Evolutionary conservation across 2,113 vertebrate genomes (phyloP).

Genomic region (Thymallus thymallus): DNA sequence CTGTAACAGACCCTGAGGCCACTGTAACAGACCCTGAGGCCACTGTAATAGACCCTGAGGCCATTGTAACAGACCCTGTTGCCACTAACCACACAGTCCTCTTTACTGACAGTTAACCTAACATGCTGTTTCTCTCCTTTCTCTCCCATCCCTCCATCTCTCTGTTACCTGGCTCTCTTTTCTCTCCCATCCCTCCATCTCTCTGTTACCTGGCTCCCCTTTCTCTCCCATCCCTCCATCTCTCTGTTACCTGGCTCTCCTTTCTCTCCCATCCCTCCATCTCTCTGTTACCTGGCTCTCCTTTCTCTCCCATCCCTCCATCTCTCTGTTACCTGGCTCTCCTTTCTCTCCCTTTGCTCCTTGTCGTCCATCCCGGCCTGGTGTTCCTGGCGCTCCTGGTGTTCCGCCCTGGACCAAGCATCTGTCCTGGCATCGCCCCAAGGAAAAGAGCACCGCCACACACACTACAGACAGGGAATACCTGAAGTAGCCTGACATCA

Average conservation of each 20-base stretch:
- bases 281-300: too few species aligned
- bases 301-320: not conserved
- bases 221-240: not conserved
- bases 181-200: not conserved
- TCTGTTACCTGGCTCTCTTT: too few species aligned
- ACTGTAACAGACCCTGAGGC: too few species aligned
- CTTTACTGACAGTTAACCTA: too few species aligned
- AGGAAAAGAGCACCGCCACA: conserved; percentile 32
- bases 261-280: not conserved
- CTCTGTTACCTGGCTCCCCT: too few species aligned
- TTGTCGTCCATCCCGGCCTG: conserved; percentile 76
- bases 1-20: too few species aligned
- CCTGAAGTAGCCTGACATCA: too few species aligned
- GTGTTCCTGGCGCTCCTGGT: conserved; percentile 37
- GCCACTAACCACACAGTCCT: too few species aligned
- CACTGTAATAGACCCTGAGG: too few species aligned
- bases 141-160: too few species aligned
- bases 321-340: conserved; percentile 73
- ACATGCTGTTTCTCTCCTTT: too few species aligned
- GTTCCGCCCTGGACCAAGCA: conserved; percentile 56
- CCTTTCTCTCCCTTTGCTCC: conserved; percentile 78
- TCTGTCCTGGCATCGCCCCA: conserved; percentile 20
- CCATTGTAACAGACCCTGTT: too few species aligned
- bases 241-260: not conserved
- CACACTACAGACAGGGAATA: conserved; percentile 40